Evolutionary conservation across 2,888 invertebrate species (phyloP).

Genomic region (Syritta pipiens): DNA sequence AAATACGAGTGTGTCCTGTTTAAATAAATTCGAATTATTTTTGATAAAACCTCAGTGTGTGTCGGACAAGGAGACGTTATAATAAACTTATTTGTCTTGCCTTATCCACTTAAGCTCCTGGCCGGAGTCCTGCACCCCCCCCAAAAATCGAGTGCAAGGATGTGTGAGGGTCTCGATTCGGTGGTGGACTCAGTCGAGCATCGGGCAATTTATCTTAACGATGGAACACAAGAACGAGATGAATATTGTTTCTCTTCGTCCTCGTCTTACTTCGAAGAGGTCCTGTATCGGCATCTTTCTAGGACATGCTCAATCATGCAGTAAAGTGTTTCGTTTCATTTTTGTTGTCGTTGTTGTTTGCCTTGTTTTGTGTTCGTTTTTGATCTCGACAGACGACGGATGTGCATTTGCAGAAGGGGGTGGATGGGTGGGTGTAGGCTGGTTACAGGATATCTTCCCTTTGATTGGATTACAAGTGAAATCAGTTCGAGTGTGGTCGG

Average conservation of each 20-base stretch:
- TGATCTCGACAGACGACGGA: constrained; percentile 17
- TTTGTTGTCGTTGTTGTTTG: not conserved
- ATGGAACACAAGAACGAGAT: constrained; percentile 42
- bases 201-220: constrained; percentile 55
- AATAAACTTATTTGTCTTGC: constrained; percentile 68
- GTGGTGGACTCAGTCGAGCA: constrained; percentile 40
- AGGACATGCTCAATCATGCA: constrained; percentile 27
- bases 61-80: constrained; percentile 37
- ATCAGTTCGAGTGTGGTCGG: not conserved
- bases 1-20: constrained; percentile 35
- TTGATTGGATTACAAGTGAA: constrained; percentile 12
- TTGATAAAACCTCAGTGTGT: constrained; percentile 43
- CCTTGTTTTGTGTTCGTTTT: not conserved
- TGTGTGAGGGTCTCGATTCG: constrained; percentile 12
- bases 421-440: constrained; percentile 1
- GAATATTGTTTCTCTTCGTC: constrained; percentile 7
- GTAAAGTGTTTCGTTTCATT: constrained; percentile 13
- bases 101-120: constrained; percentile 63
- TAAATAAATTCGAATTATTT: constrained; percentile 54
- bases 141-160: constrained; percentile 25
- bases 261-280: constrained; percentile 29
- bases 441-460: not conserved
- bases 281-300: constrained; percentile 18
- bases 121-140: constrained; percentile 36
- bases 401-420: constrained; percentile 18